A percentile compares a stretch with the other conserved stretches of the same genome.
Conservation (phyloP, 1,140 invertebrate species). For the Hydropsyche tenuis region DNA sequence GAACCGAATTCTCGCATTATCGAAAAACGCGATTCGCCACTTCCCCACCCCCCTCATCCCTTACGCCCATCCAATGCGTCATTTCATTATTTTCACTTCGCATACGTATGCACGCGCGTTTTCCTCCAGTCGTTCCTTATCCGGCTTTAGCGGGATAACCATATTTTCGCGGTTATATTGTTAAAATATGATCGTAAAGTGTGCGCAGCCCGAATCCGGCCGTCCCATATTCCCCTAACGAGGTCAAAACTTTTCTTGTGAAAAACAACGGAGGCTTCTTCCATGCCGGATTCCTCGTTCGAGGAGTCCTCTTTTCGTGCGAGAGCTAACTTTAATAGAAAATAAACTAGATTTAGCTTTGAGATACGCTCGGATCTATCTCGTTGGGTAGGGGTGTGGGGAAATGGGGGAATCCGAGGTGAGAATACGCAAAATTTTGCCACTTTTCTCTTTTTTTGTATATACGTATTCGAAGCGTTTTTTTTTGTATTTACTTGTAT, state of each 20-base stretch:
- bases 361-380: constrained; percentile 38
- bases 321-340: constrained; percentile 49
- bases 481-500: background rate
- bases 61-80: too few relatives aligned
- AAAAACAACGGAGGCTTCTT: constrained; percentile 38
- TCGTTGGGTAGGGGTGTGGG: constrained; percentile 8
- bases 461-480: background rate
- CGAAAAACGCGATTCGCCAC: too few relatives aligned
- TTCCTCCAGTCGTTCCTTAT: too few relatives aligned
- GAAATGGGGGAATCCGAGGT: background rate
- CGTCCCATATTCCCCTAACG: constrained; percentile 38
- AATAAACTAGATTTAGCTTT: constrained; percentile 48
- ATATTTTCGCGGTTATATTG: constrained; percentile 30
- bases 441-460: background rate
- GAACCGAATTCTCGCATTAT: too few relatives aligned
- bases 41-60: too few relatives aligned
- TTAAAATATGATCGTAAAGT: constrained; percentile 36
- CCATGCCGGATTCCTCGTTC: background rate
- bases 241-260: constrained; percentile 45
- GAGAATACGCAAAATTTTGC: constrained; percentile 18
- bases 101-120: too few relatives aligned
- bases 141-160: constrained; percentile 10
- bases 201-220: constrained; percentile 8
- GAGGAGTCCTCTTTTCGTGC: constrained; percentile 16
- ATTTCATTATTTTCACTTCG: too few relatives aligned